Evolutionary conservation across 2,113 vertebrate genomes (phyloP).

Genomic region (Otis tarda): DNA sequence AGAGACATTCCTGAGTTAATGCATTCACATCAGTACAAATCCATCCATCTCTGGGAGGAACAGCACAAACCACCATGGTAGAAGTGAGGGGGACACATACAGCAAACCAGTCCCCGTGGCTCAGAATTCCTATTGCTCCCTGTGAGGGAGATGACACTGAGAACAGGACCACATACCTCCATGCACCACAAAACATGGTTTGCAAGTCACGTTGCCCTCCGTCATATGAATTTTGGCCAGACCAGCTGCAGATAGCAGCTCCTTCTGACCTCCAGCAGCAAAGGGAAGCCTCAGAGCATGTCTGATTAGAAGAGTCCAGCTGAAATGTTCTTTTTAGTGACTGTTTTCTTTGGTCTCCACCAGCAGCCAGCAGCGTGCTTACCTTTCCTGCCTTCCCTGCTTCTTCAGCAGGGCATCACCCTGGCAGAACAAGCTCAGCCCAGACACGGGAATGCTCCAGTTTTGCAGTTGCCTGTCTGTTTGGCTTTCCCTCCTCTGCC

Average conservation of each 20-base stretch:
- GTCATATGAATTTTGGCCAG: neutral
- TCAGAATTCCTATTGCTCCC: neutral
- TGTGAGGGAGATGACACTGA: neutral
- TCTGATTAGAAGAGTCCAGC: neutral
- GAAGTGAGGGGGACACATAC: neutral
- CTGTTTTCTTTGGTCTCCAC: neutral
- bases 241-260: neutral
- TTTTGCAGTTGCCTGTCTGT: neutral
- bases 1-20: neutral
- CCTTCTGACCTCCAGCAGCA: neutral
- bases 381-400: neutral
- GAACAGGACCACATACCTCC: neutral
- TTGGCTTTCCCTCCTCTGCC: neutral
- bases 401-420: neutral
- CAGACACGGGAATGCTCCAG: accelerated
- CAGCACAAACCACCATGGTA: neutral
- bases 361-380: neutral
- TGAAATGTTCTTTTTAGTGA: neutral
- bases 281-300: neutral
- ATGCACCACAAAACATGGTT: neutral
- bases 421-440: neutral
- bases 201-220: accelerated
- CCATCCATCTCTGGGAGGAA: neutral
- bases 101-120: neutral
- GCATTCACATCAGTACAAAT: neutral